Conservation (phyloP, 1,140 invertebrate genomes). For the Neomicropteryx cornuta region DNA sequence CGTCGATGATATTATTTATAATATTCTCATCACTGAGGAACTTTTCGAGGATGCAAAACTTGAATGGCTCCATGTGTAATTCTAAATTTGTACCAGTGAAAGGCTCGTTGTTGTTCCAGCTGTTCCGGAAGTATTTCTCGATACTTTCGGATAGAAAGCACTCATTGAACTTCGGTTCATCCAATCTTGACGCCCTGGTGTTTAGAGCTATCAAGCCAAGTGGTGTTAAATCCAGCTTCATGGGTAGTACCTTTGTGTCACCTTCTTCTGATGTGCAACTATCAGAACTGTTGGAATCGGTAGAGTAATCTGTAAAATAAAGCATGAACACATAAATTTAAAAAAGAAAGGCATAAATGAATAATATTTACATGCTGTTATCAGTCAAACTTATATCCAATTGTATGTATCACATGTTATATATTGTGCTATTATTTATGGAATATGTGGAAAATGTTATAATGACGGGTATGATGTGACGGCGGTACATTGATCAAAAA, state of each 20-base stretch:
- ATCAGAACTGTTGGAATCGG: no score
- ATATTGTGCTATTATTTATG: no score
- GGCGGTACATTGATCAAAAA: background rate
- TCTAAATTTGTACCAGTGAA: constrained; percentile 7
- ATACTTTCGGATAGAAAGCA: constrained; percentile 7
- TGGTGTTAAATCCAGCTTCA: constrained; percentile 4
- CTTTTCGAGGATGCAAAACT: constrained; percentile 45
- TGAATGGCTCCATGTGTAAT: constrained; percentile 30
- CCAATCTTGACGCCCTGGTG: background rate
- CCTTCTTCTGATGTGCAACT: no score
- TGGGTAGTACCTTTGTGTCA: constrained; percentile 10
- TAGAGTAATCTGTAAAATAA: no score
- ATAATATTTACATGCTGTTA: no score
- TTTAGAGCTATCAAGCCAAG: constrained; percentile 1
- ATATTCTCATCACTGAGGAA: constrained; percentile 40
- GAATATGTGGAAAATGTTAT: no score
- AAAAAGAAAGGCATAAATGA: no score
- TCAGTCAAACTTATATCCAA: no score
- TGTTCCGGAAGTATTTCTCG: constrained; percentile 6
- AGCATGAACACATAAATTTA: no score
- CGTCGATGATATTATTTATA: constrained; percentile 45
- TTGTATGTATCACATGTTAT: no score
- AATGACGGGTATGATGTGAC: no score
- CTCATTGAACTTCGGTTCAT: constrained; percentile 8
- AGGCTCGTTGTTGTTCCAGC: constrained; percentile 8